Base-by-base conservation (phyloP, 2,797 vertebrate species). In the Florisuga fusca region DNA sequence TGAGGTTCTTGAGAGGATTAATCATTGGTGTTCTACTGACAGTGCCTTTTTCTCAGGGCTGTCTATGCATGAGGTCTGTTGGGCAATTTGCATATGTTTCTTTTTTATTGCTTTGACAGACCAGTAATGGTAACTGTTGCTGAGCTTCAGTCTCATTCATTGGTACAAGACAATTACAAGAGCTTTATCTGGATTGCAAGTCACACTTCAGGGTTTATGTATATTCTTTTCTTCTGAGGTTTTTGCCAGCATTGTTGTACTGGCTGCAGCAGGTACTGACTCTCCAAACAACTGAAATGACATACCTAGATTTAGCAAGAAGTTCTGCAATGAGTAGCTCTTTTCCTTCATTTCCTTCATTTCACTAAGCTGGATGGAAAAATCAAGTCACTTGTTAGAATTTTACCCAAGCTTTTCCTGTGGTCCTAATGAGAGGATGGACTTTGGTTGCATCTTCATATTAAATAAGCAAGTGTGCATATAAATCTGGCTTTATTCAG, bases 271-370 rank as follows among this genome's bases (percentile, higher is more conserved):
- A 80, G 64, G n/a, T 64, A 33, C 50, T 89, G 78, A 29, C 64
- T 58, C 36, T 91, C 46, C 79, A 34, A 75, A 29, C 29, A 87
- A 84, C 89, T 93, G 79, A 87, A 85, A 85, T 68, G 87, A 71
- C 26, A 12, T 20, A 17, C 15, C 53, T 64, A 79, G 34, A 57
- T 82, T 21, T 19, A 83, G 75, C 64, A 89, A 0, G 38, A 54
- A 58, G 50, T 46, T 83, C 82, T 90, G 89, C 53, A 69, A 18
- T 58, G 55, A 69, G 75, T 45, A 84, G 63, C 54, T 94, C 26
- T 31, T 62, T 95, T 94, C 41, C 71, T 87, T n/a, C n/a, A n/a
- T n/a, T 92, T 88, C 38, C 31, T 31, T 71, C 5, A 2, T 73
- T 85, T 80, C 36, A 27, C 61, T 66, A 58, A 90, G 36, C 66